A percentile compares a stretch with the other conserved stretches of the same genome.
These are phyloP conservation scores for Pammene aurita DNA, from an alignment of 2,888 invertebrate genomes.

Conservation along the genomic window DNA sequence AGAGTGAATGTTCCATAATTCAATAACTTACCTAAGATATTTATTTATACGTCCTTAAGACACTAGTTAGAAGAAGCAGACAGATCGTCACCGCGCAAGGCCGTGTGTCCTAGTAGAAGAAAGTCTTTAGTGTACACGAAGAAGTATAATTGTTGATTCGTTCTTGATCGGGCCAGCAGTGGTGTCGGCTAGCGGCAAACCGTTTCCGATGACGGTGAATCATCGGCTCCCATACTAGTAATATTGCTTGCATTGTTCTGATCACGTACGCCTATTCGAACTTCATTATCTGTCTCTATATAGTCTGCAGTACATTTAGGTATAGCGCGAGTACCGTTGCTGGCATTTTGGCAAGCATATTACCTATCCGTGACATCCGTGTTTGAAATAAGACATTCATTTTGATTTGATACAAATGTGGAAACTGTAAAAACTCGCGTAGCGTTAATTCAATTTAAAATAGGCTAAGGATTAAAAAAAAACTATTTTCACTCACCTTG, in stretches of 20 bases:
- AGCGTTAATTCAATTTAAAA: too few relatives aligned
- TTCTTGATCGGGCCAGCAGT: not conserved
- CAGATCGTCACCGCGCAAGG: conserved; percentile 31
- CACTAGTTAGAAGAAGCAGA: conserved; percentile 17
- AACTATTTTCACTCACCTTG: too few relatives aligned
- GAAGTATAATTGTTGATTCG: not conserved
- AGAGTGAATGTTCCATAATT: too few relatives aligned
- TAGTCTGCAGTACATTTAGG: not conserved
- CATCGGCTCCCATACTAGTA: conserved; percentile 23
- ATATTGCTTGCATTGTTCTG: conserved; percentile 9
- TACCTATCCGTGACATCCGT: too few relatives aligned
- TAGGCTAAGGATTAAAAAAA: too few relatives aligned
- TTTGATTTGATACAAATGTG: too few relatives aligned
- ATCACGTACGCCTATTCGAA: conserved; percentile 24
- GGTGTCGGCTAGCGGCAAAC: conserved; percentile 19
- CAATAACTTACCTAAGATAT: too few relatives aligned
- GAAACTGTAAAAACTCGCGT: too few relatives aligned
- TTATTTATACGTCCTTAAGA: not conserved
- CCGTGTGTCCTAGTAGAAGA: not conserved
- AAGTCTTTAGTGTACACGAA: not conserved
- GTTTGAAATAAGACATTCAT: too few relatives aligned
- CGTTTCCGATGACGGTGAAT: conserved; percentile 25
- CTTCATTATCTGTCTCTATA: too few relatives aligned
- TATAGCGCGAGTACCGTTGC: not conserved
- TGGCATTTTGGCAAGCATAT: too few relatives aligned